Evolutionary conservation across 2,888 invertebrate species (phyloP).

Genomic region (Cephus pulcher): DNA sequence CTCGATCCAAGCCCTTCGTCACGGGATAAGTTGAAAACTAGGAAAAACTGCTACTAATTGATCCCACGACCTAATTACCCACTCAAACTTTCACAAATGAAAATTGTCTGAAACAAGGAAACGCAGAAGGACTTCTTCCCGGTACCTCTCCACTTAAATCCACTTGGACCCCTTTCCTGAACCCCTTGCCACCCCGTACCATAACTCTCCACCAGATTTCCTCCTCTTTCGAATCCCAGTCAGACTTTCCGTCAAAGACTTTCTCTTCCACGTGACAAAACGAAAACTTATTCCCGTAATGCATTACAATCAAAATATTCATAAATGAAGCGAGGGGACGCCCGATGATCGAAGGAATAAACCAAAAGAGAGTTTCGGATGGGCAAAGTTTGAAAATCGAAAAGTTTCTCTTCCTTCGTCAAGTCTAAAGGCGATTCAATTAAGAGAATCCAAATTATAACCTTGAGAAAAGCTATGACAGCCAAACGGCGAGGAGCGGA

Average conservation of each 20-base stretch:
- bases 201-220: neutral
- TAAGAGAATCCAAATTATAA: slow-evolving; percentile 46
- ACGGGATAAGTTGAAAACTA: too few species aligned
- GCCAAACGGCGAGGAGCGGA: neutral
- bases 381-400: neutral
- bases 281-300: neutral
- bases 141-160: neutral
- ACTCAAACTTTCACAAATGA: neutral
- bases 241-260: neutral
- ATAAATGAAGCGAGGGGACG: neutral
- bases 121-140: too few species aligned
- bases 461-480: neutral
- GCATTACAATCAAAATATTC: neutral
- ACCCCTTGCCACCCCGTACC: neutral
- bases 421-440: slow-evolving; percentile 59
- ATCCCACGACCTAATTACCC: neutral
- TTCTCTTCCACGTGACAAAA: neutral
- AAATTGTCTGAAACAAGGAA: neutral
- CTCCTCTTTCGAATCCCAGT: neutral
- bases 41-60: neutral
- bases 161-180: neutral
- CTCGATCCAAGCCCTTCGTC: too few species aligned
- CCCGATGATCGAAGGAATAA: neutral
- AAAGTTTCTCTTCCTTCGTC: slow-evolving; percentile 17
- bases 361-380: neutral